Base-by-base conservation (phyloP, 1,140 invertebrate genomes). In the Magallana angulata region DNA sequence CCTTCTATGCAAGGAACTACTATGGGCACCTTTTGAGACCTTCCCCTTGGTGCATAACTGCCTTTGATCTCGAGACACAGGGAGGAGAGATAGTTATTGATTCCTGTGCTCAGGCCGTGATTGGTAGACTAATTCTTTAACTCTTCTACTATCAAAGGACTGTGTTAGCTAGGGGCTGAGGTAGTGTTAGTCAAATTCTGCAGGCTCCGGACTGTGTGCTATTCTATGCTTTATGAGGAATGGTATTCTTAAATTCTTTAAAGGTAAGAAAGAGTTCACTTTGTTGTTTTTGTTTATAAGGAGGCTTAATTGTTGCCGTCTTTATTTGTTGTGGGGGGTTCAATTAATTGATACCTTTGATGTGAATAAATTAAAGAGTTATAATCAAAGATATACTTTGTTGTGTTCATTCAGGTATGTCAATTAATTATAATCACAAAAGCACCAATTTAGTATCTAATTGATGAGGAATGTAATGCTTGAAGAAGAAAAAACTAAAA, bases 21-120 rank as follows among this genome's bases (percentile, higher is more conserved):
- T 30, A 5, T 48, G 5, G 36, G 36, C 68, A 76, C 68, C 68
- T 76, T 76, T 76, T 18, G 36, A 76, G 18, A 76, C 68, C 68
- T 76, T 76, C 68, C 68, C 68, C 68, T 30, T 24, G 24, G 68
- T 76, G 24, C 11, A 11, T 76, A 11, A 76, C 68, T 76, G 68
- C 9, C 68, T 76, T 76, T 76, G 68, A 76, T 76, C 30, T 71
- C 14, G 68, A 76, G 68, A 76, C 68, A 76, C 24, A 36, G 68
- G 68, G 68, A 76, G 68, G 68, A 76, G 68, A 76, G 68, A 68
- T 76, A 2, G 68, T 76, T 76, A 76, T 76, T 76, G 68, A 76
- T 76, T 76, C 68, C 8, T 36, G 68, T 76, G 36, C 68, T 30
- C 68, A 30, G 68, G 7, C 5, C 36, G 24, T 76, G 68, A 76